A percentile compares a stretch with the other conserved stretches of the same genome.
Conservation (phyloP, 2,113 vertebrate species). For the Tretioscincus oriximinensis region DNA sequence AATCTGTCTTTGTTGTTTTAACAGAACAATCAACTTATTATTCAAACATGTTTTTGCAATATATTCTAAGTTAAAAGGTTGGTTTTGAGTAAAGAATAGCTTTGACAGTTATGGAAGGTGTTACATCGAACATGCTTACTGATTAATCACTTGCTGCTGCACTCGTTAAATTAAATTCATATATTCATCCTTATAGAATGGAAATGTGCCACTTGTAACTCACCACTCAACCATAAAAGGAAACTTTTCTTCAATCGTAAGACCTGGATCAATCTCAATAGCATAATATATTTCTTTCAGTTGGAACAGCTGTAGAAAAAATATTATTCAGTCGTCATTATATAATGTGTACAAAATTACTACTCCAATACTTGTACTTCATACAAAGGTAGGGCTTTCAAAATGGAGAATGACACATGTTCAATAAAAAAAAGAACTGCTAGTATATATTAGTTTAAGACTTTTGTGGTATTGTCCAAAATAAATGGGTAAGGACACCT, state of each 20-base stretch:
- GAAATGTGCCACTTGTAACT: constrained; percentile 53
- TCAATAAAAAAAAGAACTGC: too few species aligned
- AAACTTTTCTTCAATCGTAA: constrained; percentile 91
- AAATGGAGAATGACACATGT: too few species aligned
- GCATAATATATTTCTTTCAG: constrained; percentile 94
- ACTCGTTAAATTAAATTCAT: not conserved
- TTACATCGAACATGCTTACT: too few species aligned
- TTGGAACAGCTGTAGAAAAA: constrained; percentile 78
- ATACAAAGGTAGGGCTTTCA: not conserved
- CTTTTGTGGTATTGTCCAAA: not conserved
- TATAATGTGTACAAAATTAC: not conserved
- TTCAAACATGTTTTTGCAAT: not conserved
- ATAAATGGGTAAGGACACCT: not conserved
- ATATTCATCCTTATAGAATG: not conserved
- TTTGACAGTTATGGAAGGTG: not conserved
- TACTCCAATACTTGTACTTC: not conserved
- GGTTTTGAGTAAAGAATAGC: not conserved
- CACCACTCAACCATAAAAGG: constrained; percentile 98
- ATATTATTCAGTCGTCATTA: not conserved
- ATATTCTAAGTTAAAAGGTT: not conserved
- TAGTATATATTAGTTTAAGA: not conserved
- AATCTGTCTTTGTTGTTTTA: not conserved
- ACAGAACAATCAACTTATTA: not conserved
- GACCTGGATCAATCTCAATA: constrained; percentile 91
- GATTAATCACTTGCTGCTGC: too few species aligned